phyloP scores from a whole-genome alignment of 1,140 invertebrate genomes.

The Drosophila eugracilis region DNA sequence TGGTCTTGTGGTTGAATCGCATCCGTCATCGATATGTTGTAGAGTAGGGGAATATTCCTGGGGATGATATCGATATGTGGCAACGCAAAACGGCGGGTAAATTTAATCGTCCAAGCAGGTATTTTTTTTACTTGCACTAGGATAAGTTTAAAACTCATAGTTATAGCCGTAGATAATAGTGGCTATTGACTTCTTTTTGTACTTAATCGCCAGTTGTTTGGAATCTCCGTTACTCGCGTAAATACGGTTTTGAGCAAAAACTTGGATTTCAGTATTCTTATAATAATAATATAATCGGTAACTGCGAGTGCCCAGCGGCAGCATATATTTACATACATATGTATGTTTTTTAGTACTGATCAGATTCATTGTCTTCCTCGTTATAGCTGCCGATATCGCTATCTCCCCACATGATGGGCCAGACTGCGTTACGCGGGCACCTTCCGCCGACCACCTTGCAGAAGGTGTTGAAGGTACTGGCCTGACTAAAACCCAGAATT shows the following conservation, averaged over 20 bases:
- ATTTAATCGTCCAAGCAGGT: neutral
- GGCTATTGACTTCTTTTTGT: slow-evolving; percentile 26
- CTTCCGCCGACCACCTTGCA: slow-evolving; percentile 87
- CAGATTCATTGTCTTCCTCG: slow-evolving; percentile 16
- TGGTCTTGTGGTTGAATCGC: neutral
- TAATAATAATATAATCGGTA: too few relatives aligned
- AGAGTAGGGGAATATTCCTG: too few relatives aligned
- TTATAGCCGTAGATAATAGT: too few relatives aligned
- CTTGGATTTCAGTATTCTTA: slow-evolving; percentile 25
- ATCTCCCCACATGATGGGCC: slow-evolving; percentile 85
- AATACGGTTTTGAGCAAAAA: slow-evolving; percentile 4
- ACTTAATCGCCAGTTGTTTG: slow-evolving; percentile 43
- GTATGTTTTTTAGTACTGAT: slow-evolving; percentile 29
- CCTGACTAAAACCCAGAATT: slow-evolving; percentile 93
- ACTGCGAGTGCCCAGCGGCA: too few relatives aligned
- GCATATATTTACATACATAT: too few relatives aligned
- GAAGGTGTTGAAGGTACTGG: slow-evolving; percentile 95
- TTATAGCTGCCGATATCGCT: slow-evolving; percentile 29
- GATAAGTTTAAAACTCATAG: too few relatives aligned
- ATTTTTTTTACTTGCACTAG: too few relatives aligned
- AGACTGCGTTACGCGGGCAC: slow-evolving; percentile 85
- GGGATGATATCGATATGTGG: neutral
- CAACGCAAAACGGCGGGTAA: neutral
- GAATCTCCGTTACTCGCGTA: slow-evolving; percentile 18
- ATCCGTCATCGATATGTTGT: neutral